Base-by-base conservation (phyloP, 2,797 vertebrate species). In the Taenioides sp. region DNA sequence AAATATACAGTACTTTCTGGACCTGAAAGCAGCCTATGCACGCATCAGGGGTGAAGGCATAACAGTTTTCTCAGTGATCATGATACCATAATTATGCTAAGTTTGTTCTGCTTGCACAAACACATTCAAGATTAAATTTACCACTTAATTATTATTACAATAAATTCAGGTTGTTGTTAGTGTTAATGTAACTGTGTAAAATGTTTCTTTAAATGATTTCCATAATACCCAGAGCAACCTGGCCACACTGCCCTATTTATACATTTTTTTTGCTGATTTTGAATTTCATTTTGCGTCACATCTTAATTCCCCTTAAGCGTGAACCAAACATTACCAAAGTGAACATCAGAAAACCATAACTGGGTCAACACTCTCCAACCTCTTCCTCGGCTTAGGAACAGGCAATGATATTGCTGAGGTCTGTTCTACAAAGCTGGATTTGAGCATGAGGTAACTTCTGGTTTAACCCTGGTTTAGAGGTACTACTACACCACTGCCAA, bases 1-100 rank as follows among this genome's bases (percentile, higher is more conserved):
- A 91, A 83, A 89, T 86, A 80, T 84, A 91, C 88, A 92, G 88
- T 88, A 91, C 90, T 87, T 84, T 84, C 84, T 84, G 84, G 83
- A 84, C 80, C 88, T 89, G 86, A 80, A 86, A 89, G 88, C 84
- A 89, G 84, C 87, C 80, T 58, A 77, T 75, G 80, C 65, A 55
- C 63, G 12, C 23, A 58, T 16, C 10, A 23, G 54, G 54, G 23
- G 22, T 57, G 58, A 59, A 59, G 27, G 27, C 58, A 28, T 61
- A 61, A 34, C 27, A 59, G 79, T 86, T 86, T 91, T 91, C 88
- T 89, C 91, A 90, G 89, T 77, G 87, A 73, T 85, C 86, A 88
- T 73, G 82, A 87, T 75, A 88, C 88, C 86, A 87, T 85, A 86
- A 91, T 87, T 77, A 70, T 70, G 74, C 43, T 67, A 77, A 80